Evolutionary conservation across 2,888 invertebrate species (phyloP), one percentile per base, ranked within the genome.

Genomic region (Callinectes sapidus): DNA sequence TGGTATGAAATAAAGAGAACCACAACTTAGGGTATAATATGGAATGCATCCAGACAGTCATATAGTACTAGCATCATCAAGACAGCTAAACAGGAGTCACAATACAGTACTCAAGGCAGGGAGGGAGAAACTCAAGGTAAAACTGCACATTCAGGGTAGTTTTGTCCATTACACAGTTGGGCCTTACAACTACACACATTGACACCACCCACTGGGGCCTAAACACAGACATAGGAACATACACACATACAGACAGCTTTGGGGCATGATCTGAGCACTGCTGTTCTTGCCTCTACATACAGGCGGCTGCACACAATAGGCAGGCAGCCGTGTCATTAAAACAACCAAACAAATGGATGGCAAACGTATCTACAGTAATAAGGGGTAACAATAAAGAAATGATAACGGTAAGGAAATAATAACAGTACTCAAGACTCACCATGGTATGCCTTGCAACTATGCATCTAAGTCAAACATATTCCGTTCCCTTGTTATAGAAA

Each of bases 381-480:
- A 81, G 81, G 81, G 81, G 35, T 35, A 81, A 81, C 81, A 81
- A 81, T n/a, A 81, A 81, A 81, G 35, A 35, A 81, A 81, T 18
- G 32, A 81, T 81, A 35, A 81, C 35, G 1, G 32, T 81, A 81
- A 32, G 13, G n/a, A 77, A 35, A 81, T 13, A 35, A 16, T 81
- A 81, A 81, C 18, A 81, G 35, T 81, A 81, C 32, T 71, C 61
- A 92, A 92, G 89, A 89, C 28, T 92, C 55, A 89, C 89, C 85
- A 89, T 77, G 89, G 89, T 92, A 66, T 90, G 89, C 71, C 87
- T 92, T 92, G 89, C 92, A 91, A 66, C 81, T 91, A 93, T 89
- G 92, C 90, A 93, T 87, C 92, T 93, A 93, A 93, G 55, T 91
- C 91, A 93, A 89, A 89, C 91, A 71, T 35, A 42, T 55, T 88